Base-by-base conservation (phyloP, 2,113 vertebrate genomes). In the Caloenas nicobarica region DNA sequence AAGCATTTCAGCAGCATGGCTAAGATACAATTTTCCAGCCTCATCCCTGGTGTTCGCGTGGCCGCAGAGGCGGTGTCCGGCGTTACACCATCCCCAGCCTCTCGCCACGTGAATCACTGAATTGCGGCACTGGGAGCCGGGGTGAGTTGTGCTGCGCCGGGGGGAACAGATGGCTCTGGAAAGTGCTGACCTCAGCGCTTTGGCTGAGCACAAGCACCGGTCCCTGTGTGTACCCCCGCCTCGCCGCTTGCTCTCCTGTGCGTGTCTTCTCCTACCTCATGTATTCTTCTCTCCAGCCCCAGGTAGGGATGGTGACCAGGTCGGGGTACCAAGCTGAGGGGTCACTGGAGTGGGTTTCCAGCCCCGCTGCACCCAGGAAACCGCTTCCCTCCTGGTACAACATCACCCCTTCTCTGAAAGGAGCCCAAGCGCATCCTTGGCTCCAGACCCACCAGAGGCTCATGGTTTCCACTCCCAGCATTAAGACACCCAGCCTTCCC, bases 81-180 rank as follows among this genome's bases (percentile, higher is more conserved):
- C 44, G 34, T 34, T 24, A 5, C 2, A 15, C 89, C 28, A 14
- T 38, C 78, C 86, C 74, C 38, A 15, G 73, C 65, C 86, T 86
- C 54, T 66, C 12, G 0, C 64, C 0, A 5, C 44, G 12, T 65
- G 69, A 68, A 90, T 94, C 94, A 42, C 79, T 21, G 0, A 71
- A 46, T 1, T 89, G 95, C 82, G 2, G 92, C 92, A 70, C 71
- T 13, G 31, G 62, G 56, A 36, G 80, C 72, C 81, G 0, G 36
- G 71, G 57, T 4, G 16, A 28, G 76, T 14, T 83, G 17, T 56
- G 61, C 60, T 54, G 95, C 3, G 21, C 88, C 7, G 87, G 85
- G 91, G 56, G 81, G 93, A 97, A 61, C 97, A 97, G 97, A 97
- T 96, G 97, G 96, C 93, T 81, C 74, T 0, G 1, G 77, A 46